Evolutionary conservation across 2,888 invertebrate genomes (phyloP), one percentile per base, ranked within the genome.

Genomic region (Cabera pusaria): DNA sequence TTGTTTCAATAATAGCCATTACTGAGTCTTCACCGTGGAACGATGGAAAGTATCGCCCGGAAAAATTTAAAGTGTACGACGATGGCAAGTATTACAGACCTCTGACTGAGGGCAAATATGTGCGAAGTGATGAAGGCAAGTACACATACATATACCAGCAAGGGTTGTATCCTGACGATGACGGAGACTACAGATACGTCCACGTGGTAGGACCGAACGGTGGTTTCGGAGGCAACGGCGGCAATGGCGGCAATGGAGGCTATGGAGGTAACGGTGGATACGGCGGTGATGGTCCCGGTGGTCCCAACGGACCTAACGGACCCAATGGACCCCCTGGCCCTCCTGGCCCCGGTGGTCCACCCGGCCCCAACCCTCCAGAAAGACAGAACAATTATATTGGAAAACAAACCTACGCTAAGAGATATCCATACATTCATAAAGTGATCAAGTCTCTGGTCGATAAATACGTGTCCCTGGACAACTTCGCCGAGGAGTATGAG

Each of bases 71-170:
- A 18, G 43, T 68, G 19, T 67, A 70, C 18, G 82, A 87, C 25
- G 85, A 86, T 41, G 90, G 90, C 2, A 74, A 73, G 55, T 90
- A 90, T 49, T 80, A 80, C 26, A 71, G 82, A 49, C 78, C 85
- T 0, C 31, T 63, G 32, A 65, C 71, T 7, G 87, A 89, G 51
- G 92, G 92, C 1, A 90, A 88, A 61, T 92, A 92, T 49, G 47
- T 80, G 8, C 90, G 87, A 0, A 84, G 90, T 1, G 80, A 90
- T 21, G 90, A 90, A 44, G 91, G 91, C 5, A 81, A 71, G 53
- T 91, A 91, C 54, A 77, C 74, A 0, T 90, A 91, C 27, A 75
- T 87, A 18, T 82, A 81, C 20, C 56, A 67, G 22, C 74, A 76
- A 43, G 72, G 72, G 0, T 46, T 79, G n/a, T 79, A 79, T 26